Evolutionary conservation across 2,888 invertebrate genomes (phyloP), one percentile per base, ranked within the genome.

Genomic region (Nemotelus nigrinus): DNA sequence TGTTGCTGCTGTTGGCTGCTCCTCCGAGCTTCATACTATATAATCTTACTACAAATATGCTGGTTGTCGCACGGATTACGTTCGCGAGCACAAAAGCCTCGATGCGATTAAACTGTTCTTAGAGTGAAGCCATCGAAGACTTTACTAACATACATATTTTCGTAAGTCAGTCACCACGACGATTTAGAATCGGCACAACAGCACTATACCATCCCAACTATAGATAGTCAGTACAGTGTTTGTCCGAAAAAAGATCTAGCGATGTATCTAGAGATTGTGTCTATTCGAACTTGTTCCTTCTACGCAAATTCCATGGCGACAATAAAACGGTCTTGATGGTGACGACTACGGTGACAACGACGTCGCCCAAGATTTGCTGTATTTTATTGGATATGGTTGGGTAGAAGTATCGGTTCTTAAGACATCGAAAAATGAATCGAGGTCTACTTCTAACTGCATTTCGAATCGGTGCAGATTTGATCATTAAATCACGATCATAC

Each of bases 261-360:
- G 57, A 57, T 25, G 50, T 50, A 43, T n/a, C 63, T 7, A 63
- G 63, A 63, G 43, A 57, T 25, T 10, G 25, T 25, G 43, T 43
- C 3, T 25, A 63, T 63, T 63, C 63, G 41, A 55, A 70, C 47
- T 55, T 70, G 70, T 25, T 70, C 70, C 70, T 53, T 70, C 53
- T 55, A 70, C 55, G 70, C 70, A 55, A 70, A 70, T 70, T 70
- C 25, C n/a, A 70, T 43, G 41, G 55, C 47, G 70, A 70, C 70
- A 55, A 41, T 55, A 10, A 60, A 41, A 25, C 25, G 25, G 1
- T 25, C 25, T 25, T 25, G 25, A 25, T 25, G 25, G 25, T 25
- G 25, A 25, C 25, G 25, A 25, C 25, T 25, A 25, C 25, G 25
- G 25, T 25, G 25, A 70, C 43, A 25, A 41, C 50, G 70, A 53